Percentiles rank a stretch among this genome's conserved stretches.
These are phyloP conservation scores for Stictonetta naevosa DNA, from an alignment of 2,113 vertebrate species.

Conservation along the genomic window DNA sequence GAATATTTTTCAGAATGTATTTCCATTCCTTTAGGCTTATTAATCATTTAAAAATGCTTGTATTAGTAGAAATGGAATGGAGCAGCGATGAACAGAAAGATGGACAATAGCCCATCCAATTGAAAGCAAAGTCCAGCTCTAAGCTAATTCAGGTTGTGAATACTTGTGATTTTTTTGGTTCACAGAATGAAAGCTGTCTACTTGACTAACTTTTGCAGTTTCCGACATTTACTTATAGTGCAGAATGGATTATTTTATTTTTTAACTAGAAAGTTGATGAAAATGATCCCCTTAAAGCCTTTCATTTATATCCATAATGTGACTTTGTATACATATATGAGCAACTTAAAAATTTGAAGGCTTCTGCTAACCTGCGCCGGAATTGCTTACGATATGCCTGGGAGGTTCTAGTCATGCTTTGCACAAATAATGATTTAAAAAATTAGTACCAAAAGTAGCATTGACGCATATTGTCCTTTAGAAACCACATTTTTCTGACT, in stretches of 20 bases:
- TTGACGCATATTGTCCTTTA: not conserved
- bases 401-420: not conserved
- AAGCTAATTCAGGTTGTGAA: not conserved
- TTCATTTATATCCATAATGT: not conserved
- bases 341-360: not conserved
- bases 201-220: not conserved
- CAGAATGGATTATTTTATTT: not conserved
- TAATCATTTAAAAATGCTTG: not conserved
- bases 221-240: not conserved
- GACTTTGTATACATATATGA: not conserved
- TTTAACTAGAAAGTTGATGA: not conserved
- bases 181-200: not conserved
- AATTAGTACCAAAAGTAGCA: not conserved
- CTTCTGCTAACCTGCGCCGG: not conserved
- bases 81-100: not conserved
- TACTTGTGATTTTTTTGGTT: not conserved
- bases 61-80: not conserved
- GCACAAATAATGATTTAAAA: not conserved
- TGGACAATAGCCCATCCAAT: not conserved
- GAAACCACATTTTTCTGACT: not conserved
- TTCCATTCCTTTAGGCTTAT: not conserved
- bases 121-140: not conserved
- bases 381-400: not conserved
- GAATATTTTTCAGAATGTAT: not conserved
- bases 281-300: not conserved